These are phyloP conservation scores for Liodrosophila aerea DNA, from an alignment of 2,888 invertebrate species.

Conservation along the genomic window DNA sequence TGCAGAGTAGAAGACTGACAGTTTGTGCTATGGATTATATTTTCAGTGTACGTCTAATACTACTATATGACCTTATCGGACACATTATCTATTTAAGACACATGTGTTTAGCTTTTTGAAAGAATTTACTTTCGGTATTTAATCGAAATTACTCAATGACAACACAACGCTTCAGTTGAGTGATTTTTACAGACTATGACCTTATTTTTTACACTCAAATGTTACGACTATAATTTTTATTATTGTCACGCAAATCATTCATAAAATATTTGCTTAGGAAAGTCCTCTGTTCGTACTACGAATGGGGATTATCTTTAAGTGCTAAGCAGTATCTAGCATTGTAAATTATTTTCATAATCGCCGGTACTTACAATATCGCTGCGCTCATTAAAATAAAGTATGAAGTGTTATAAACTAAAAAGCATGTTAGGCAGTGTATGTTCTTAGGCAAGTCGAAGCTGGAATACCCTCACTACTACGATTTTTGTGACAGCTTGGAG, in stretches of 20 bases:
- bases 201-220: too few species aligned
- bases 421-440: neutral
- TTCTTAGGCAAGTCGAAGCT: neutral
- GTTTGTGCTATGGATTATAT: conserved; percentile 1
- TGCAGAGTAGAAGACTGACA: conserved; percentile 8
- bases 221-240: neutral
- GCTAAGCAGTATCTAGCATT: neutral
- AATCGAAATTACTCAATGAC: too few species aligned
- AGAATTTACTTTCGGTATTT: too few species aligned
- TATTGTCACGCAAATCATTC: conserved; percentile 5
- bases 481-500: too few species aligned
- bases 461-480: conserved; percentile 3
- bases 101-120: too few species aligned
- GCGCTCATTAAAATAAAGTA: conserved; percentile 8
- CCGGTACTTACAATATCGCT: conserved; percentile 1
- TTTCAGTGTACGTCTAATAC: neutral
- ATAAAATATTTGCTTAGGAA: conserved; percentile 3
- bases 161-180: too few species aligned
- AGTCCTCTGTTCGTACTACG: neutral
- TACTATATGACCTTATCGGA: conserved; percentile 16
- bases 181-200: too few species aligned
- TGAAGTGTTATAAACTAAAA: neutral
- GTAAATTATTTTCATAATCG: conserved; percentile 15
- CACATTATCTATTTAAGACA: neutral
- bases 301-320: conserved; percentile 23